Evolutionary conservation across 2,113 vertebrate species (phyloP).

Genomic region (Pagrus major): DNA sequence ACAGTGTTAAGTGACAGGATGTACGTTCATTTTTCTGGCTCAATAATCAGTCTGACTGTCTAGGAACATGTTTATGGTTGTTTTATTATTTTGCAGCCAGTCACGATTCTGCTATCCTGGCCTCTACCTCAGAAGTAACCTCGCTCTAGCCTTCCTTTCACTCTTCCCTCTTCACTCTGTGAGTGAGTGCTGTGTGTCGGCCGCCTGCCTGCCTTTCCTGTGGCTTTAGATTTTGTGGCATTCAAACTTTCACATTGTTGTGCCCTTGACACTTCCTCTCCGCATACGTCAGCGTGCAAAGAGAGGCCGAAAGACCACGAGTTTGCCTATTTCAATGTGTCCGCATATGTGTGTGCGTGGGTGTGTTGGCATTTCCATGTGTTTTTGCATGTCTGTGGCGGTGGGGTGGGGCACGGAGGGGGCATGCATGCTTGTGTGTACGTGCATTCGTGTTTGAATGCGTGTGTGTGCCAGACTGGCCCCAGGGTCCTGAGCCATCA

Average conservation of each 20-base stretch:
- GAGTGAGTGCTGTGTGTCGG: background rate
- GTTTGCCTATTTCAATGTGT: background rate
- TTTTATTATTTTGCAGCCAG: background rate
- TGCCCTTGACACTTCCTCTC: conserved; percentile 54
- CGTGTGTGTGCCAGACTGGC: conserved; percentile 61
- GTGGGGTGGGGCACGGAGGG: background rate
- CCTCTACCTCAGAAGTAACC: background rate
- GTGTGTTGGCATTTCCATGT: background rate
- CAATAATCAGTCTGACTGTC: background rate
- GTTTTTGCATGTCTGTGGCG: conserved; percentile 6
- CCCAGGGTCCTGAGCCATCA: conserved; percentile 76
- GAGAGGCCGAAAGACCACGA: background rate
- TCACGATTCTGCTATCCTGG: background rate
- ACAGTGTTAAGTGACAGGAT: background rate
- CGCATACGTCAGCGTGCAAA: conserved; percentile 4
- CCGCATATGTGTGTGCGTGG: background rate
- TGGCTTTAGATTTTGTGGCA: conserved; percentile 32
- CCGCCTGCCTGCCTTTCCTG: conserved; percentile 11
- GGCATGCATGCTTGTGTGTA: conserved; percentile 22
- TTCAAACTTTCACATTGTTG: conserved; percentile 54
- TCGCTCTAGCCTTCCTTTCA: background rate
- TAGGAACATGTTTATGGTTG: background rate
- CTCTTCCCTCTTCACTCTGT: background rate
- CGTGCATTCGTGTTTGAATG: conserved; percentile 28
- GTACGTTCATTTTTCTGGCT: background rate